Percentiles rank a stretch among this genome's conserved stretches.
phyloP scores from a whole-genome alignment of 2,888 invertebrate genomes.

The Tenthredo notha region DNA sequence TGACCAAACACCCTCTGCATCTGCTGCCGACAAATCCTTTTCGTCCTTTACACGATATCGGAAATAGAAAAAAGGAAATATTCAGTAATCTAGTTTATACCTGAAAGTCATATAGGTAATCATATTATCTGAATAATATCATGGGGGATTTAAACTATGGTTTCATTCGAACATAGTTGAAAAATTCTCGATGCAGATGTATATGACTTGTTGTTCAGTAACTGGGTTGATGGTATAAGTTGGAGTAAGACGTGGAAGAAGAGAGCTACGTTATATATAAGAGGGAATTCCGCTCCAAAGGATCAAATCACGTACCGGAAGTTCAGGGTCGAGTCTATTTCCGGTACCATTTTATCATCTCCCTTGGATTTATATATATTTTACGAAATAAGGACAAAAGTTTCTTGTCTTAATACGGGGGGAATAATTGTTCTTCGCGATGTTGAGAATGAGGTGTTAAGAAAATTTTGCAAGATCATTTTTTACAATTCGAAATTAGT shows the following conservation, averaged over 20 bases:
- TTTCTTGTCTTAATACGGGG: not conserved
- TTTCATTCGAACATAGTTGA: not conserved
- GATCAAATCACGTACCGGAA: not conserved
- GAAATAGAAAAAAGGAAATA: slow-evolving; percentile 21
- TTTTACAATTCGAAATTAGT: no score
- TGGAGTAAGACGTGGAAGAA: not conserved
- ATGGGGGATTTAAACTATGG: not conserved
- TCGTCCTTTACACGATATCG: slow-evolving; percentile 82
- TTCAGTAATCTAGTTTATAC: no score
- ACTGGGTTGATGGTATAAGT: not conserved
- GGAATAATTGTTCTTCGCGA: not conserved
- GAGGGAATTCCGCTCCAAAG: not conserved
- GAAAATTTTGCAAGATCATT: no score
- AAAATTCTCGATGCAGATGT: not conserved
- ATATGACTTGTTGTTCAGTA: not conserved
- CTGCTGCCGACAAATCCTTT: slow-evolving; percentile 96
- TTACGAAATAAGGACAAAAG: not conserved
- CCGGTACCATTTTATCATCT: not conserved
- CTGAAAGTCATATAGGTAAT: no score
- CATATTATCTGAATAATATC: no score
- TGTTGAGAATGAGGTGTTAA: no score
- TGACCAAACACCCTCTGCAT: slow-evolving; percentile 99
- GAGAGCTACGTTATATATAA: not conserved
- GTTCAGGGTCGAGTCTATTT: slow-evolving; percentile 16
- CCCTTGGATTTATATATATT: not conserved